Evolutionary conservation across 2,888 invertebrate genomes (phyloP), one percentile per base, ranked within the genome.

Genomic region (Neoaliturus tenellus): DNA sequence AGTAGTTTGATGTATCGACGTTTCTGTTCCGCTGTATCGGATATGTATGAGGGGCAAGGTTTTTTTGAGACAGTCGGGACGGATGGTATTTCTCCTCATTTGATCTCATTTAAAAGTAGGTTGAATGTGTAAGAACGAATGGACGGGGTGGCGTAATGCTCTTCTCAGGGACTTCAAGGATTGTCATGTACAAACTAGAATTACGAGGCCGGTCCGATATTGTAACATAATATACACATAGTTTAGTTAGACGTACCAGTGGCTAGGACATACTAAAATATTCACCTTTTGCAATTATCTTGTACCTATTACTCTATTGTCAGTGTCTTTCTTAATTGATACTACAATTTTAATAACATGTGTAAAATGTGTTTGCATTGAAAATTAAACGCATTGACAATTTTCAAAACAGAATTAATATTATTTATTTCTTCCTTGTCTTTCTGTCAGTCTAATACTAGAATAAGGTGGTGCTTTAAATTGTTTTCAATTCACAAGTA

Each of bases 291-390:
- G 55, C 78, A 78, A 78, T 78, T 78, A 78, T 78, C 78, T 78
- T 78, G 78, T 78, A 78, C 78, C 55, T 78, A 55, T 78, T 69
- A 82, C 71, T 73, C 82, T 82, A 71, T 81, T 82, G 73, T 82
- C 82, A 73, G 58, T 82, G 82, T 82, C 82, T 73, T 82, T 82
- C 82, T 82, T 82, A 39, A 73, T 78, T 78, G 78, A 78, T 78
- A 78, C 78, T 82, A 82, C 82, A 82, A 35, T 82, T 82, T 82
- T 82, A 82, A 73, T 73, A 82, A 81, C 73, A 82, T 82, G 78
- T 82, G 78, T 78, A 78, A 78, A 78, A 78, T 78, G 75, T 75
- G 75, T 75, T 55, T 51, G 78, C 78, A 78, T 78, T 78, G 55
- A 20, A 78, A 51, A 78, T 78, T 78, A 78, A 78, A 78, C 55